These are phyloP conservation scores for Bombycilla garrulus DNA, from an alignment of 2,113 vertebrate genomes.

Conservation along the genomic window DNA sequence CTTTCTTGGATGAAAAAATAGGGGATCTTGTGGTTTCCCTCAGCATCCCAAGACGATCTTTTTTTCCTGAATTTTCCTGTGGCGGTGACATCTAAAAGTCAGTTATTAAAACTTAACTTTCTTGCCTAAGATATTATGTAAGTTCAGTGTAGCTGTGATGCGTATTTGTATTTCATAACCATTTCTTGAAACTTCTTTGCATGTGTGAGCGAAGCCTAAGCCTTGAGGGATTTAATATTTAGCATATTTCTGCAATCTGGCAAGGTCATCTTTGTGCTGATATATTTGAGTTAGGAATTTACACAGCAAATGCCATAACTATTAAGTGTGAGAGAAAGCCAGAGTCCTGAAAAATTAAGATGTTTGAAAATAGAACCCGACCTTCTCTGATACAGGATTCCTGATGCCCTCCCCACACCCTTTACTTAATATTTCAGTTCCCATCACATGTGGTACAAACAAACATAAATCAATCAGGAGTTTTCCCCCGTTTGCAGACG, in stretches of 20 bases:
- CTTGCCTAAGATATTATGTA: background rate
- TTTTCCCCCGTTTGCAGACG: background rate
- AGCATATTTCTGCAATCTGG: conserved; percentile 61
- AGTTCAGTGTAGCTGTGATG: background rate
- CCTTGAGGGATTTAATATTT: conserved; percentile 47
- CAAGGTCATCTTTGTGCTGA: conserved; percentile 52
- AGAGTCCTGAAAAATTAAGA: conserved; percentile 33
- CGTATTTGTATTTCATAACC: conserved; percentile 19
- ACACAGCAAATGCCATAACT: conserved; percentile 27
- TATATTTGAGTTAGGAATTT: conserved; percentile 52
- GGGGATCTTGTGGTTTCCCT: background rate
- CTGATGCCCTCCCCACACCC: background rate
- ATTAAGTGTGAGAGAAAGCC: conserved; percentile 26
- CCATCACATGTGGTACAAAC: background rate
- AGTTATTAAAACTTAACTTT: background rate
- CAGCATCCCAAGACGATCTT: background rate
- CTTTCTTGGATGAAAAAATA: background rate
- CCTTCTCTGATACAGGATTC: background rate
- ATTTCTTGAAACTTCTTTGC: conserved; percentile 43
- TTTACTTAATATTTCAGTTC: background rate
- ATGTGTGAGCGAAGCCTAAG: conserved; percentile 25
- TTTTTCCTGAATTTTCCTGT: background rate
- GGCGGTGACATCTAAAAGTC: background rate
- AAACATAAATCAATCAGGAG: background rate
- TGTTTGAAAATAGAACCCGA: conserved; percentile 13